These are phyloP conservation scores for Embidobia sp. DNA, from an alignment of 2,888 invertebrate species.

Conservation along the genomic window DNA sequence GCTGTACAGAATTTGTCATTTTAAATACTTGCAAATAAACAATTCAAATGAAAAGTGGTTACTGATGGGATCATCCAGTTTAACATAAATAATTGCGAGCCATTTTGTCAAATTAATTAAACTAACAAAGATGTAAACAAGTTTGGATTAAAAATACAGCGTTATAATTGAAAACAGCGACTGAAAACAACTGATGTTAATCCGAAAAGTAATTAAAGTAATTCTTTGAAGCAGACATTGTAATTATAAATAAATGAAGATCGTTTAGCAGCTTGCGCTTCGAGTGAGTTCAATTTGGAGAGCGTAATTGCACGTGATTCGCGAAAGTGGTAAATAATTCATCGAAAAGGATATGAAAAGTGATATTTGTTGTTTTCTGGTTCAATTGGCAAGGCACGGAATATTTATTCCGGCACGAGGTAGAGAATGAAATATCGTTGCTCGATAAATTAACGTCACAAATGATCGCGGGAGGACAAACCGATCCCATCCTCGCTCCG, in stretches of 20 bases:
- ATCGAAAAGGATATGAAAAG: not conserved
- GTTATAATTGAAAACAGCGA: too few relatives aligned
- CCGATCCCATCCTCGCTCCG: slow-evolving; percentile 15
- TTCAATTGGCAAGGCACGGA: too few relatives aligned
- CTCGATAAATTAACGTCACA: slow-evolving; percentile 18
- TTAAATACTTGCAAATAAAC: too few relatives aligned
- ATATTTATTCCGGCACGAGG: not conserved
- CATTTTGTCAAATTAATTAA: too few relatives aligned
- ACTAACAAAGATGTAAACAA: too few relatives aligned
- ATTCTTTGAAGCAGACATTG: not conserved
- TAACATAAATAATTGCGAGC: too few relatives aligned
- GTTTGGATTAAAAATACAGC: not conserved
- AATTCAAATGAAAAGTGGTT: too few relatives aligned
- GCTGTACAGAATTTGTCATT: too few relatives aligned
- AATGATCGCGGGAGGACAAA: slow-evolving; percentile 21
- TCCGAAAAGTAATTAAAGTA: not conserved
- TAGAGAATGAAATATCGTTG: slow-evolving; percentile 7
- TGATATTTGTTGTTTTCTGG: slow-evolving; percentile 2
- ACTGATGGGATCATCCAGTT: too few relatives aligned
- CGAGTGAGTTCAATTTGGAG: not conserved
- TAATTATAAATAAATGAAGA: slow-evolving; percentile 7
- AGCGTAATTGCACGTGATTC: slow-evolving; percentile 5
- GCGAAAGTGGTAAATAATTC: slow-evolving; percentile 40
- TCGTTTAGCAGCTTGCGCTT: not conserved
- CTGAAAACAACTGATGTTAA: too few relatives aligned